phyloP scores from a whole-genome alignment of 2,888 invertebrate genomes.

The Dasypolia templi region DNA sequence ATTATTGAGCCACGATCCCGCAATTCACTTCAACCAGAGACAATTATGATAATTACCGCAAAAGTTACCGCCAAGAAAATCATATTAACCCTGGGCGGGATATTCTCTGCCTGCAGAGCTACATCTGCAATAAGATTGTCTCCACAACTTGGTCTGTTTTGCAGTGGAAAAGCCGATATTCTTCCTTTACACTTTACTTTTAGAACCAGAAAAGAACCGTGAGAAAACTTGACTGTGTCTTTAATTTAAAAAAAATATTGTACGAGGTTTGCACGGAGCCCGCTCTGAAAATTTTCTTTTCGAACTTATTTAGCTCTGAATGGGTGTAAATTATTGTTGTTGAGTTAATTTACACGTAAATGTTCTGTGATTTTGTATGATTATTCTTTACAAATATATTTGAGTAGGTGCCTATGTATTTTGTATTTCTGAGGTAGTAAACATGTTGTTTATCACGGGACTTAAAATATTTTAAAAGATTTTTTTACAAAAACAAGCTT shows the following conservation, averaged over 20 bases:
- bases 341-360: slow-evolving; percentile 33
- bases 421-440: not conserved
- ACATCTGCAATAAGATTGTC: slow-evolving; percentile 53
- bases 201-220: slow-evolving; percentile 55
- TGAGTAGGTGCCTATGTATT: not conserved
- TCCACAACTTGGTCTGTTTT: slow-evolving; percentile 50
- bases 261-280: slow-evolving; percentile 23
- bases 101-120: slow-evolving; percentile 30
- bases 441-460: too few relatives aligned
- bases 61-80: slow-evolving; percentile 44
- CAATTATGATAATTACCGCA: slow-evolving; percentile 46
- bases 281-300: slow-evolving; percentile 55
- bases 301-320: slow-evolving; percentile 49
- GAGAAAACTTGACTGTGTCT: slow-evolving; percentile 53
- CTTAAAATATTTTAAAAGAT: not conserved
- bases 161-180: slow-evolving; percentile 49
- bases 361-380: slow-evolving; percentile 27
- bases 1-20: slow-evolving; percentile 35
- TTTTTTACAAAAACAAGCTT: not conserved
- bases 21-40: slow-evolving; percentile 40
- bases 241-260: slow-evolving; percentile 56
- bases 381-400: slow-evolving; percentile 1
- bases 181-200: slow-evolving; percentile 56
- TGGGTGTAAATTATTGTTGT: slow-evolving; percentile 54
- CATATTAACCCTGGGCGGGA: slow-evolving; percentile 41